Conservation (phyloP, 2,888 invertebrate species). For the Sceliomorpha sp. region DNA sequence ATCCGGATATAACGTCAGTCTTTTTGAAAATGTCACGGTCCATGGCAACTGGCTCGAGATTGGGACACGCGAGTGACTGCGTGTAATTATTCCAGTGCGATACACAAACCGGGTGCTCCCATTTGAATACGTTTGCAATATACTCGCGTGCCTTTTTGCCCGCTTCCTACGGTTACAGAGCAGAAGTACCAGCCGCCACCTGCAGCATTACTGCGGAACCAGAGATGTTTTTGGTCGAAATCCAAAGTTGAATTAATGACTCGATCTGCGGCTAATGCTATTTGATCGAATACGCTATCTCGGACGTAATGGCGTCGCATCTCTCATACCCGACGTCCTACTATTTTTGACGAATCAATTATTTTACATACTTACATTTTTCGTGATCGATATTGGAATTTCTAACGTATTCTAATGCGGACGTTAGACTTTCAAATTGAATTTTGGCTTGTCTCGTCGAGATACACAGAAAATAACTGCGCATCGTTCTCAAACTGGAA, state of each 20-base stretch:
- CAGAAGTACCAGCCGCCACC: constrained; percentile 44
- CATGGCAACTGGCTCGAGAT: constrained; percentile 28
- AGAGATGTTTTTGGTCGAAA: constrained; percentile 32
- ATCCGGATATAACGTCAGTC: constrained; percentile 3
- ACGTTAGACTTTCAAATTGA: no score
- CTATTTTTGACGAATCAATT: no score
- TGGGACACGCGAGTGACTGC: constrained; percentile 64
- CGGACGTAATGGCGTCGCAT: constrained; percentile 44
- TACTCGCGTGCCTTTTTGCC: constrained; percentile 55
- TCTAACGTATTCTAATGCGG: no score
- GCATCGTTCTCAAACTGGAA: no score
- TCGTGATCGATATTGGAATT: no score
- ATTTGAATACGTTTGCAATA: constrained; percentile 66
- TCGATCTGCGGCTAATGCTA: constrained; percentile 42
- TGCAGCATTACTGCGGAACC: constrained; percentile 34
- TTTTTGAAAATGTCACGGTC: constrained; percentile 24
- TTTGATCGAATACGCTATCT: constrained; percentile 32
- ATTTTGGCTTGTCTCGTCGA: no score
- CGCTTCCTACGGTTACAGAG: constrained; percentile 52
- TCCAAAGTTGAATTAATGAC: constrained; percentile 44
- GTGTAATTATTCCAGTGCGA: constrained; percentile 72
- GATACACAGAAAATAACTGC: no score
- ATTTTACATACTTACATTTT: no score
- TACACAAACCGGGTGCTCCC: constrained; percentile 53
- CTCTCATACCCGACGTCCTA: constrained; percentile 34